phyloP scores from a whole-genome alignment of 2,888 invertebrate genomes.

The Torymus aiolomorphi region DNA sequence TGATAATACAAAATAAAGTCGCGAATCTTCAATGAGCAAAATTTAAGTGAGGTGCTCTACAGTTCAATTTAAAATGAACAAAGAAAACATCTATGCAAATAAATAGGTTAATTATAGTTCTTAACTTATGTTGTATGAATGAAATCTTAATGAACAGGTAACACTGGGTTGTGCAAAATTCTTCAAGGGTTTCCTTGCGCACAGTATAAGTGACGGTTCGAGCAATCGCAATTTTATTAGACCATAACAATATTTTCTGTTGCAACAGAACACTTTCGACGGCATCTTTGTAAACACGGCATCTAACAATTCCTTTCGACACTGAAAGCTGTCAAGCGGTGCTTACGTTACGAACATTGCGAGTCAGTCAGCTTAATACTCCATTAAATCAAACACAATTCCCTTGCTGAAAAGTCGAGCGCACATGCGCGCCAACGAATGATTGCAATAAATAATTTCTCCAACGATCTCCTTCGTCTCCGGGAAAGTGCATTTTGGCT shows the following conservation, averaged over 20 bases:
- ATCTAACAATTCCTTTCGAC: conserved; percentile 43
- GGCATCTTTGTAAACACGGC: conserved; percentile 43
- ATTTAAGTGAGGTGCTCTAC: too few relatives aligned
- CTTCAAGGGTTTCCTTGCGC: not conserved
- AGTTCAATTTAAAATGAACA: too few relatives aligned
- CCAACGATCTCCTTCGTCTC: conserved; percentile 25
- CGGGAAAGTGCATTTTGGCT: conserved; percentile 21
- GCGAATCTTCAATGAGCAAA: too few relatives aligned
- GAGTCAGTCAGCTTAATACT: conserved; percentile 40
- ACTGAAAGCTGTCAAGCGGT: conserved; percentile 40
- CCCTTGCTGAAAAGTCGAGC: conserved; percentile 4
- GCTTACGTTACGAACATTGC: conserved; percentile 2
- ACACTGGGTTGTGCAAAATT: conserved; percentile 14
- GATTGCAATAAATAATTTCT: conserved; percentile 43
- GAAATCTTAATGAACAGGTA: conserved; percentile 28
- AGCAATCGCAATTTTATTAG: conserved; percentile 44
- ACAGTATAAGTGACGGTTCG: not conserved
- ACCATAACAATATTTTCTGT: conserved; percentile 49
- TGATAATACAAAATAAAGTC: too few relatives aligned
- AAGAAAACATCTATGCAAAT: too few relatives aligned
- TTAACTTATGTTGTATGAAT: not conserved
- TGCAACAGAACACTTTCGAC: conserved; percentile 46
- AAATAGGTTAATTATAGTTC: too few relatives aligned
- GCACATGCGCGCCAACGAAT: conserved; percentile 2
- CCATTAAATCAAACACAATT: conserved; percentile 50